Conservation (phyloP, 2,797 vertebrate species). For the Tapirus indicus region DNA sequence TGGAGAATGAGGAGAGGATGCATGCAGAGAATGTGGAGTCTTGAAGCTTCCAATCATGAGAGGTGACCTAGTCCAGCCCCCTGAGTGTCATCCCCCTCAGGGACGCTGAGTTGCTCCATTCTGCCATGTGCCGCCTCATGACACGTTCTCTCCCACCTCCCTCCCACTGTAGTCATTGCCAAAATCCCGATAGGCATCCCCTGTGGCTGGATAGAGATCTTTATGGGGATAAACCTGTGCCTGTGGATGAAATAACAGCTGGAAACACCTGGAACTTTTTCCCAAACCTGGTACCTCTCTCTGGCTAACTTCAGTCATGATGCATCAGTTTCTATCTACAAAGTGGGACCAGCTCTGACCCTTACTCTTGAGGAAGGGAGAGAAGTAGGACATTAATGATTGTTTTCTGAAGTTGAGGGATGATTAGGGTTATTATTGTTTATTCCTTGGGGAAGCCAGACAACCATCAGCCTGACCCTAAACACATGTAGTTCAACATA, state of each 20-base stretch:
- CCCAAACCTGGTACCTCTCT: background rate
- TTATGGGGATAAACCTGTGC: conserved; percentile 64
- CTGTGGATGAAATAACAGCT: conserved; percentile 43
- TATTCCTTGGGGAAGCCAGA: conserved; percentile 64
- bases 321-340: conserved; percentile 59
- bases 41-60: conserved; percentile 16
- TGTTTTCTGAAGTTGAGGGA: conserved; percentile 41
- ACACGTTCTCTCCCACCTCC: background rate
- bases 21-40: background rate
- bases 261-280: conserved; percentile 43
- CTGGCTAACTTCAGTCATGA: background rate
- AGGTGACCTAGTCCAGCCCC: conserved; percentile 48
- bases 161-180: conserved; percentile 56
- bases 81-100: conserved; percentile 14
- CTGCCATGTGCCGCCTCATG: conserved; percentile 54
- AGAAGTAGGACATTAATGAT: conserved; percentile 37
- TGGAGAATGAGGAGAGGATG: background rate
- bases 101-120: conserved; percentile 41
- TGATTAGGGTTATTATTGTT: conserved; percentile 72
- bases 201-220: conserved; percentile 76
- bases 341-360: conserved; percentile 44
- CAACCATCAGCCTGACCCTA: conserved; percentile 67
- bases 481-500: conserved; percentile 26
- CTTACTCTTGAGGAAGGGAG: conserved; percentile 16
- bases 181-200: conserved; percentile 71